Evolutionary conservation across 2,113 vertebrate genomes (phyloP).

Genomic region (Albula goreensis): DNA sequence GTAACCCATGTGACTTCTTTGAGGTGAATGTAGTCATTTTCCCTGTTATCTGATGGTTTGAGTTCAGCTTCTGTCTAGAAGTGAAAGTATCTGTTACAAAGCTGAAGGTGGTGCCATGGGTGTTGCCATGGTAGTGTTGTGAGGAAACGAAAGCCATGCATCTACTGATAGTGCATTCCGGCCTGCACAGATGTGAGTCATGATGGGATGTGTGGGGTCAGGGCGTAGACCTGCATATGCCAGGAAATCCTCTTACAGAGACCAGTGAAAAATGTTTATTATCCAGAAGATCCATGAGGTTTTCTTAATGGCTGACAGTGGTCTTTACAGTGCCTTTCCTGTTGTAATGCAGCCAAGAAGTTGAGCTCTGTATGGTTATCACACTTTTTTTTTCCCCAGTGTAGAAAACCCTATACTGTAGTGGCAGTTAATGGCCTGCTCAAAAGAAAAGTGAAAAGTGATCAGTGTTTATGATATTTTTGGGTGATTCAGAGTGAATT

Average conservation of each 20-base stretch:
- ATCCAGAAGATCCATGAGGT: background rate
- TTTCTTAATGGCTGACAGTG: background rate
- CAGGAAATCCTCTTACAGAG: background rate
- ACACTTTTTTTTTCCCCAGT: too few species aligned
- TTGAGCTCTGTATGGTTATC: too few species aligned
- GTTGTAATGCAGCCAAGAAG: background rate
- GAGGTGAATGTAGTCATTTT: background rate
- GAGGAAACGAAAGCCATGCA: background rate
- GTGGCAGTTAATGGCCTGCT: background rate
- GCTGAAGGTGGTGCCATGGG: background rate
- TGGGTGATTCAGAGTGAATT: background rate
- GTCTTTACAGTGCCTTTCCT: conserved; percentile 21
- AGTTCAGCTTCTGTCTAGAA: background rate
- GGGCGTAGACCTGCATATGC: background rate
- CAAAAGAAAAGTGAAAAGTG: background rate
- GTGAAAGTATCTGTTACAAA: background rate
- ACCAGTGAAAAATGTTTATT: too few species aligned
- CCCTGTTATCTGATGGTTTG: background rate
- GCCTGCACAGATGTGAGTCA: background rate
- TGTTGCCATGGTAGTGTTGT: background rate
- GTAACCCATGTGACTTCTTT: background rate
- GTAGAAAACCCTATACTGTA: background rate
- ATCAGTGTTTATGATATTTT: background rate
- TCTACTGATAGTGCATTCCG: background rate
- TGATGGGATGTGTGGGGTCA: background rate